Base-by-base conservation (phyloP, 2,888 invertebrate species). In the Candidula unifasciata region DNA sequence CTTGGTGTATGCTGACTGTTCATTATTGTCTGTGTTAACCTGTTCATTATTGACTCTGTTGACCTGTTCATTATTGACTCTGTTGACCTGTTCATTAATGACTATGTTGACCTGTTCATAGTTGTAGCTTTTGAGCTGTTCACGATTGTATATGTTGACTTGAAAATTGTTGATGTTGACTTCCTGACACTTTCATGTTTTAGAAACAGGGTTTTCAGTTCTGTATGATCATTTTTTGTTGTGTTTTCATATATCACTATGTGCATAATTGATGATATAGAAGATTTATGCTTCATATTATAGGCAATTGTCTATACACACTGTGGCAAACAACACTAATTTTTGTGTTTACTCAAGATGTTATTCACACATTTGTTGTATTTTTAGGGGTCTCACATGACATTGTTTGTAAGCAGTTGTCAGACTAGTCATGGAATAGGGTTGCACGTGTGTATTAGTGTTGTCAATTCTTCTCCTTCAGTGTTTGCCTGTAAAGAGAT, bases 151-250 rank as follows among this genome's bases (percentile, higher is more conserved):
- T 68, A 21, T 79, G 79, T 79, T 68, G 44, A 66, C 66, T 30
- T 27, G 27, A 66, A 44, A 79, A 27, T 68, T 79, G 79, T 79
- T 79, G 79, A 79, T 57, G 44, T 44, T 8, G 60, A 64, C 82
- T 76, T 76, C 74, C 82, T 27, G 5, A 76, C 30, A 54, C 66
- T 16, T 64, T 44, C 35, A 66, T 52, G 54, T 76, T 76, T 66
- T 44, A 57, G 52, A 66, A 2, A 24, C 83, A 33, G 30, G 68
- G 69, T 76, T 57, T 76, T 74, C n/a, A 54, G 57, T 73, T 27
- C 57, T 81, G 33, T 64, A 37, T 21, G 27, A n/a, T 33, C 64
- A 33, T 60, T 16, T 81, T n/a, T n/a, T 81, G 71, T 71, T 27
- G 8, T 74, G 54, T 16, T 54, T 74, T 54, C 16, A 54, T 54